phyloP scores from a whole-genome alignment of 2,113 vertebrate genomes.

The Neolamprologus variostigma region DNA sequence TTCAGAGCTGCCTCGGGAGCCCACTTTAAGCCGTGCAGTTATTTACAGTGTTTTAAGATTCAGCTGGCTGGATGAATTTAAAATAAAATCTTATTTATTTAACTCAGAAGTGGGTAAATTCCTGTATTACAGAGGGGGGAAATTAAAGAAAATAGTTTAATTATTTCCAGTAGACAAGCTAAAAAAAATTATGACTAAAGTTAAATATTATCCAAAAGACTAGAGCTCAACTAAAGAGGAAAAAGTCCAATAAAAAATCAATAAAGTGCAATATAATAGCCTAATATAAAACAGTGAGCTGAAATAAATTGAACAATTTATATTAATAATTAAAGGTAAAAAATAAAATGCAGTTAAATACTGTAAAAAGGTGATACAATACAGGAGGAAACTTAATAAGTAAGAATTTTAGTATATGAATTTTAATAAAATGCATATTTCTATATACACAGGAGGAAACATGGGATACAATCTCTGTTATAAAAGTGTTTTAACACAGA shows the following conservation, averaged over 20 bases:
- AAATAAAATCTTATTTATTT: not conserved
- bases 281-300: not conserved
- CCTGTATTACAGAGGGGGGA: not conserved
- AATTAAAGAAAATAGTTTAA: not conserved
- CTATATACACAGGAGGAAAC: not conserved
- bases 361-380: not conserved
- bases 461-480: not conserved
- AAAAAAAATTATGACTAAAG: not conserved
- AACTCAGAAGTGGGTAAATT: not conserved
- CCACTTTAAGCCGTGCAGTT: not conserved
- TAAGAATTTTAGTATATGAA: not conserved
- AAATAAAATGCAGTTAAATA: not conserved
- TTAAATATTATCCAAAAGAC: not conserved
- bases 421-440: not conserved
- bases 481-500: not conserved
- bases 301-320: not conserved
- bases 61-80: not conserved
- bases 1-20: not conserved
- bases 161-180: not conserved
- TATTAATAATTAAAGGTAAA: not conserved
- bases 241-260: not conserved
- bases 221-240: not conserved
- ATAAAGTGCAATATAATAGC: not conserved
- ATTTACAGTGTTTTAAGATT: not conserved
- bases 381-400: not conserved